Evolutionary conservation across 2,113 vertebrate genomes (phyloP), one percentile per base, ranked within the genome.

Genomic region (Verasper variegatus): DNA sequence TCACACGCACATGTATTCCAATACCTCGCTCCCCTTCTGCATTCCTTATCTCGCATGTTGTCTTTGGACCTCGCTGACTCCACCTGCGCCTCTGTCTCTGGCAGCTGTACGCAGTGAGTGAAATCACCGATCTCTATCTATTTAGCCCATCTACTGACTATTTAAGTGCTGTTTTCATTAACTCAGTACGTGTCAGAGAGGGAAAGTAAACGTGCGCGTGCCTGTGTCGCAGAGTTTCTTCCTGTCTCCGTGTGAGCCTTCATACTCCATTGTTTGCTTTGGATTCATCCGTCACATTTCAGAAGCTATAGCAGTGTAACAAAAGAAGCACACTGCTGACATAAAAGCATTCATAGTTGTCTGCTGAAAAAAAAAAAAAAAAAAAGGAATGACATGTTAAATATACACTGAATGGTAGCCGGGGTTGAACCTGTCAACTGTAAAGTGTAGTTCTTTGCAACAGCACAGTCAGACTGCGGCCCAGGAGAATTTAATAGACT

Each of bases 1-100:
- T 83, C 79, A 69, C 37, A 79, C 26, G 23, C 68, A 37, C 35
- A 37, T 10, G 35, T 10, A 37, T 81, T 78, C 78, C 71, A 84
- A 68, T 57, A 66, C 42, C 18, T 18, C 18, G 10, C 71, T 31
- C 54, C 76, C 24, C 8, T 68, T 49, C 63, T 56, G 55, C 54
- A 71, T 62, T 54, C 55, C 40, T 65, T 55, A 52, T 71, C n/a
- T 49, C 51, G 3, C 9, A 5, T 47, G 21, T 26, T 0, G 1
- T 72, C 31, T 66, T 45, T 73, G 55, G 62, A 69, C 64, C 23
- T 57, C 8, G 2, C 49, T 37, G 42, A 42, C 63, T 73, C 65
- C 62, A 64, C 37, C 52, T 57, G 11, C 15, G 15, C 73, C 55
- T 78, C 31, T 56, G 40, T 68, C 47, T 59, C 67, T 82, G 54